A percentile compares a stretch with the other conserved stretches of the same genome.
These are phyloP conservation scores for Scelioninae gen. 1 DNA, from an alignment of 2,888 invertebrate species.

Conservation along the genomic window DNA sequence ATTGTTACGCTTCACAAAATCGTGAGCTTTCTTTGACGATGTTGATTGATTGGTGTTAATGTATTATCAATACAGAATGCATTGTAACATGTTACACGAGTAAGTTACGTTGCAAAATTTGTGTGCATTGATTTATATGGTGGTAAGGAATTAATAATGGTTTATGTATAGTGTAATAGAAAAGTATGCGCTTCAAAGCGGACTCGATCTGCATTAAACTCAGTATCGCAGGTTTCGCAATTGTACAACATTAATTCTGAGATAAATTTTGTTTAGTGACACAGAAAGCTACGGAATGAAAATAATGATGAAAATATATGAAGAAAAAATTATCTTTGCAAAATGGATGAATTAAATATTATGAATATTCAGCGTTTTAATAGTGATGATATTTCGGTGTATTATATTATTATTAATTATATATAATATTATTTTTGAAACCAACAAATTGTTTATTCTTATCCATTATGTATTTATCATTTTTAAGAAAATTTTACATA, in stretches of 20 bases:
- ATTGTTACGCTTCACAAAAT: slow-evolving; percentile 34
- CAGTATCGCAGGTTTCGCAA: slow-evolving; percentile 42
- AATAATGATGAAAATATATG: slow-evolving; percentile 45
- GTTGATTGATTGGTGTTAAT: slow-evolving; percentile 12
- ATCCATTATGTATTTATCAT: too few species aligned
- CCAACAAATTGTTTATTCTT: too few species aligned
- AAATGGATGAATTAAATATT: too few species aligned
- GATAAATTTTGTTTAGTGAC: slow-evolving; percentile 61
- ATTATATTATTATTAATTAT: too few species aligned
- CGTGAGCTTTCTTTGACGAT: slow-evolving; percentile 7
- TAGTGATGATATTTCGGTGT: too few species aligned
- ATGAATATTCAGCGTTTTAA: too few species aligned
- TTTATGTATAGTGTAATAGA: slow-evolving; percentile 7
- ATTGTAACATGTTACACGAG: slow-evolving; percentile 14
- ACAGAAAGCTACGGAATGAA: slow-evolving; percentile 51
- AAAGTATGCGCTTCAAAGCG: slow-evolving; percentile 14
- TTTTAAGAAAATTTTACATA: too few species aligned
- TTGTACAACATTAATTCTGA: slow-evolving; percentile 28
- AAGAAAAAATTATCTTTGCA: too few species aligned
- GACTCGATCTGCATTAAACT: slow-evolving; percentile 23
- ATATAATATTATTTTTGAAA: too few species aligned
- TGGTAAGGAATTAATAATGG: slow-evolving; percentile 21
- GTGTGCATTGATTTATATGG: slow-evolving; percentile 28
- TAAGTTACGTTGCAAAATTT: slow-evolving; percentile 15
- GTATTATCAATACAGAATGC: neutral